A percentile compares a stretch with the other conserved stretches of the same genome.
phyloP scores from a whole-genome alignment of 2,888 invertebrate genomes.

The Pammene aurita region DNA sequence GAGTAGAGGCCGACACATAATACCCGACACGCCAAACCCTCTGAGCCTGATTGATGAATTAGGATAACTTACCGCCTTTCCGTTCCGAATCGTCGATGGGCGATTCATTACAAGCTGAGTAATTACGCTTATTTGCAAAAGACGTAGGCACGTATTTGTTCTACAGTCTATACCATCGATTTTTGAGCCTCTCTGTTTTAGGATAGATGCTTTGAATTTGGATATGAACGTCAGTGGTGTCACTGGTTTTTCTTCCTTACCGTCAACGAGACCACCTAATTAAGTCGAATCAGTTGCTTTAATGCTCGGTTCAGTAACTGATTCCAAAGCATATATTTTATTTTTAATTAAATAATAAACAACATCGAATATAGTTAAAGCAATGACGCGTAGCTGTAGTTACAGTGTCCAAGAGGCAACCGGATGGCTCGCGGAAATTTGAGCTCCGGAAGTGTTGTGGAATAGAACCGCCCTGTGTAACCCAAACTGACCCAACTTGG shows the following conservation, averaged over 20 bases:
- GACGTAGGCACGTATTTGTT: background rate
- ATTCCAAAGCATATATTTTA: no score
- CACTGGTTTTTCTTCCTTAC: background rate
- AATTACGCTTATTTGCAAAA: conserved; percentile 22
- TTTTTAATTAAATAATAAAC: no score
- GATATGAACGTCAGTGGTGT: background rate
- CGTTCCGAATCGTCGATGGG: conserved; percentile 1
- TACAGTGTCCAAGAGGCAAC: no score
- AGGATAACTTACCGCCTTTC: conserved; percentile 30
- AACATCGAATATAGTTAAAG: no score
- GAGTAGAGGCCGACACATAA: conserved; percentile 3
- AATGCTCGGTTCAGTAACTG: no score
- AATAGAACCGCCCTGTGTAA: no score
- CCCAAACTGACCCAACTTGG: no score
- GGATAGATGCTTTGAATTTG: background rate
- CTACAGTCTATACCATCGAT: background rate
- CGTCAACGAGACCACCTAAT: no score
- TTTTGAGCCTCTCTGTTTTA: background rate
- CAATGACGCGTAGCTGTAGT: no score
- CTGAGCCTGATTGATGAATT: conserved; percentile 36
- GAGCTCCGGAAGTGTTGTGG: no score
- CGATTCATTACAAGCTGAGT: conserved; percentile 10
- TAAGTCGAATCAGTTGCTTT: no score
- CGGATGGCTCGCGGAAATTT: no score
- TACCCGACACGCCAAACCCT: conserved; percentile 12